These are phyloP conservation scores for Drosophila dives DNA, from an alignment of 2,888 invertebrate genomes.

Conservation along the genomic window DNA sequence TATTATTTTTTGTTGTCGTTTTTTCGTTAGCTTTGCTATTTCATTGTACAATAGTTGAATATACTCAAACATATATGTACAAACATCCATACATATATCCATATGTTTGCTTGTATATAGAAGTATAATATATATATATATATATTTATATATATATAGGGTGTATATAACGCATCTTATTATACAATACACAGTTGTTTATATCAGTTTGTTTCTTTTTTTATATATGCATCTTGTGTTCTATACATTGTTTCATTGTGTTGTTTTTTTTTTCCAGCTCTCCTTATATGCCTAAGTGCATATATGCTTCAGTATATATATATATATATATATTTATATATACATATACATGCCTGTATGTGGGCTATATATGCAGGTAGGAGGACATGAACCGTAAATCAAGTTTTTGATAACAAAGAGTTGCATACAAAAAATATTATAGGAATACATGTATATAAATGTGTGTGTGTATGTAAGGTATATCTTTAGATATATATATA, in stretches of 20 bases:
- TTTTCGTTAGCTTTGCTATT: conserved; percentile 60
- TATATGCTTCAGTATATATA: conserved; percentile 29
- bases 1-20: conserved; percentile 22
- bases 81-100: conserved; percentile 14
- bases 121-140: conserved; percentile 45
- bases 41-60: conserved; percentile 71
- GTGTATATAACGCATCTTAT: conserved; percentile 61
- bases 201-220: conserved; percentile 23
- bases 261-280: conserved; percentile 59
- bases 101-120: conserved; percentile 44
- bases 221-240: conserved; percentile 53
- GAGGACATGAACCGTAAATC: conserved; percentile 53
- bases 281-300: conserved; percentile 51
- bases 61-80: conserved; percentile 26
- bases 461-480: conserved; percentile 45
- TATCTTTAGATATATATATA: conserved; percentile 20
- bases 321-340: conserved; percentile 20
- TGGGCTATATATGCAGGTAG: conserved; percentile 55
- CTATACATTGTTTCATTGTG: conserved; percentile 69
- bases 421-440: conserved; percentile 62
- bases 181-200: conserved; percentile 38
- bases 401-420: conserved; percentile 34
- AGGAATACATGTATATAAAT: conserved; percentile 75
- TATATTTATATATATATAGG: conserved; percentile 49
- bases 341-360: conserved; percentile 40